Conservation (phyloP, 1,140 invertebrate species). For the Drosophila nasuta region DNA sequence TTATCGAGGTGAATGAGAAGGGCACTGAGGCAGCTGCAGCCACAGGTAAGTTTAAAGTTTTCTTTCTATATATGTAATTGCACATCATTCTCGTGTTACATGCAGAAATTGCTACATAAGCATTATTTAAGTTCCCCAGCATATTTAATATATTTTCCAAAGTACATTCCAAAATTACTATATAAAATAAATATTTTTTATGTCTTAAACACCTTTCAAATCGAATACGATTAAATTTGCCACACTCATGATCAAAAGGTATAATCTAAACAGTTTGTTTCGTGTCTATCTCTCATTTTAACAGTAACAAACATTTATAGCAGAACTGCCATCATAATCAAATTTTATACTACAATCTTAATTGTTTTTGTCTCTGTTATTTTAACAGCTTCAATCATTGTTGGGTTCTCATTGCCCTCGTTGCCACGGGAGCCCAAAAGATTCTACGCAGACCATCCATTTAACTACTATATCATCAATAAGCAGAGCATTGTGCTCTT, state of each 20-base stretch:
- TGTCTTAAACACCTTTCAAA: no score
- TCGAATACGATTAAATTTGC: no score
- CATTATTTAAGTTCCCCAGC: slow-evolving; percentile 27
- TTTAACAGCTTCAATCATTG: slow-evolving; percentile 38
- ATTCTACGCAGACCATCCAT: slow-evolving; percentile 63
- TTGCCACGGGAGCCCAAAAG: slow-evolving; percentile 29
- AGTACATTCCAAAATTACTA: no score
- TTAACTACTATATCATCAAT: slow-evolving; percentile 50
- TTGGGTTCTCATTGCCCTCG: slow-evolving; percentile 49
- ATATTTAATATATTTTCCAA: slow-evolving; percentile 1
- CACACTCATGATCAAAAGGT: neutral
- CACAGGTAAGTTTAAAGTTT: slow-evolving; percentile 71
- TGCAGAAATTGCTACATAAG: neutral
- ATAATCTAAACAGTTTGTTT: no score
- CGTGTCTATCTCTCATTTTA: no score
- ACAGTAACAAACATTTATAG: no score
- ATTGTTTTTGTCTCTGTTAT: slow-evolving; percentile 31
- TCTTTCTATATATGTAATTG: neutral
- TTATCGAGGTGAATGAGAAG: slow-evolving; percentile 87
- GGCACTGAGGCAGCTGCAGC: slow-evolving; percentile 86
- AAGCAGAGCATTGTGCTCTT: slow-evolving; percentile 36
- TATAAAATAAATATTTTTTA: no score
- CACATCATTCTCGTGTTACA: neutral
- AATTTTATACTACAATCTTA: slow-evolving; percentile 16
- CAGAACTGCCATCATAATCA: neutral